A percentile compares a stretch with the other conserved stretches of the same genome.
Evolutionary conservation across 2,113 vertebrate species (phyloP).

Genomic region (Sitta europaea): DNA sequence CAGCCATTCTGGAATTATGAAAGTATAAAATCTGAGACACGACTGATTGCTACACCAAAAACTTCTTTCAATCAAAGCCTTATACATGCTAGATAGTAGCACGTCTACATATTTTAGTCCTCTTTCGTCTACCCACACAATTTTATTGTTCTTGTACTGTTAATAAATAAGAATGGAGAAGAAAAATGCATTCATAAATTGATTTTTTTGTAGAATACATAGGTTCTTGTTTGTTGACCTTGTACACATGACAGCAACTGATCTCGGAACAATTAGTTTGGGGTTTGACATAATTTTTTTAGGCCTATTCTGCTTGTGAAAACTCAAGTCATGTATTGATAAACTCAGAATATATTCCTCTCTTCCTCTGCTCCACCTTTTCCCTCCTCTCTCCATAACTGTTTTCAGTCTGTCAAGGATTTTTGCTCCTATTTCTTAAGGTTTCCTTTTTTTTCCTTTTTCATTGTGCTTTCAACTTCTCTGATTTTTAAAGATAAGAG

Average conservation of each 20-base stretch:
- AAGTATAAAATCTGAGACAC: not conserved
- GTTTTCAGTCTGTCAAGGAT: slow-evolving; percentile 8
- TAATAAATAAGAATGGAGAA: not conserved
- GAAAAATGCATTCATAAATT: not conserved
- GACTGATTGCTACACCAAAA: not conserved
- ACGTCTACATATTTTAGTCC: not conserved
- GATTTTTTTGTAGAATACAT: not conserved
- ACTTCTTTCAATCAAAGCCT: not conserved
- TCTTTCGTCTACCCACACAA: not conserved
- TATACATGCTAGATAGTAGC: not conserved
- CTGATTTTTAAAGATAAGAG: slow-evolving; percentile 60
- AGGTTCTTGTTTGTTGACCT: not conserved
- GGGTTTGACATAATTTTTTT: not conserved
- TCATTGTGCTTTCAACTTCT: slow-evolving; percentile 31
- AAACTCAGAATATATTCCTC: not conserved
- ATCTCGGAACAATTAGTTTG: slow-evolving; percentile 18
- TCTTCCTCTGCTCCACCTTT: not conserved
- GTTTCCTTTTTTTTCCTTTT: not conserved
- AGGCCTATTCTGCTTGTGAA: slow-evolving; percentile 2
- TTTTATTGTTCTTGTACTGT: not conserved
- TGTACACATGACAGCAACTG: not conserved
- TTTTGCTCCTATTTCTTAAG: slow-evolving; percentile 30
- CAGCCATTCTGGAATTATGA: not conserved
- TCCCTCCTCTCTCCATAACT: not conserved
- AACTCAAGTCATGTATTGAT: not conserved